Evolutionary conservation across 2,888 invertebrate genomes (phyloP).

Genomic region (Eupithecia tripunctaria): DNA sequence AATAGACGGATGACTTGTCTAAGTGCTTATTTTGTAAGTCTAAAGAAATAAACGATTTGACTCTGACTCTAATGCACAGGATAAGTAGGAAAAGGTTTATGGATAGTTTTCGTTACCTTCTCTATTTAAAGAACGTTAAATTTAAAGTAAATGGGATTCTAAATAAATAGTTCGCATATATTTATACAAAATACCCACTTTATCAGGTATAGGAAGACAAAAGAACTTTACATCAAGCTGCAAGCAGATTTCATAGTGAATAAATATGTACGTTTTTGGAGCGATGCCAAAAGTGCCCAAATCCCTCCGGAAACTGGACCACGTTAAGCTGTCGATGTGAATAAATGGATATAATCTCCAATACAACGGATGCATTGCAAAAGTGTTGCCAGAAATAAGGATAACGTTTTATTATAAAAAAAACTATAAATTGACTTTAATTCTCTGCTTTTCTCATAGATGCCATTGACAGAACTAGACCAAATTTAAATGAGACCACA

Average conservation of each 20-base stretch:
- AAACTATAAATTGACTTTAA: no score
- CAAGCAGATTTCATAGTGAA: conserved; percentile 46
- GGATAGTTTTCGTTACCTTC: background rate
- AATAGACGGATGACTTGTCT: no score
- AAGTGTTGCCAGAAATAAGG: conserved; percentile 4
- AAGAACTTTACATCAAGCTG: conserved; percentile 18
- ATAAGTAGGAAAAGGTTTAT: background rate
- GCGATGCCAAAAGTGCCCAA: conserved; percentile 57
- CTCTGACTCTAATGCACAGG: no score
- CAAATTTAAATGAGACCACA: no score
- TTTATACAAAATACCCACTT: background rate
- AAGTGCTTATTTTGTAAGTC: no score
- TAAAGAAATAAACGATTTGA: no score
- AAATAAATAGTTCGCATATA: background rate
- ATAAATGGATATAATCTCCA: conserved; percentile 32
- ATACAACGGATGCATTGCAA: conserved; percentile 23
- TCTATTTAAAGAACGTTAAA: background rate
- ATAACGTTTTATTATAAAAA: no score
- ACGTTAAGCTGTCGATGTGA: conserved; percentile 40
- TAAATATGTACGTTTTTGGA: conserved; percentile 70
- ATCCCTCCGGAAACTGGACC: conserved; percentile 48
- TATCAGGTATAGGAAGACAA: background rate
- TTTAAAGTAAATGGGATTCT: background rate
- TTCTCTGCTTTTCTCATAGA: no score
- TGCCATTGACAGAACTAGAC: no score